A percentile compares a stretch with the other conserved stretches of the same genome.
phyloP scores from a whole-genome alignment of 2,888 invertebrate genomes.

The Pachliopta kotzebuea region DNA sequence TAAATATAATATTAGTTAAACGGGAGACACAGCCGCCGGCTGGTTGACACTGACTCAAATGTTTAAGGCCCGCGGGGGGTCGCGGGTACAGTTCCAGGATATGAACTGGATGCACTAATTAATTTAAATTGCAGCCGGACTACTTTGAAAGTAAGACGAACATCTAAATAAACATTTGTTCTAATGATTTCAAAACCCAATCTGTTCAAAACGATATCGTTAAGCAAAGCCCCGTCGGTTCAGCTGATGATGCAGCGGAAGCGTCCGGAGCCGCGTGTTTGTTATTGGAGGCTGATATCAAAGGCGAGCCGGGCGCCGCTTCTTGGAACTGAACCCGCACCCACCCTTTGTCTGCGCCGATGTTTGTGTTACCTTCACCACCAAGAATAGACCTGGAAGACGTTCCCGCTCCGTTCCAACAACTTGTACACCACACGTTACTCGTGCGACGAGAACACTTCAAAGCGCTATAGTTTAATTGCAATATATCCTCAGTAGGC shows the following conservation, averaged over 20 bases:
- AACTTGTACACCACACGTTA: too few relatives aligned
- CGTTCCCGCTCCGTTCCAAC: too few relatives aligned
- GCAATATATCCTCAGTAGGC: too few relatives aligned
- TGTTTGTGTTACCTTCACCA: conserved; percentile 33
- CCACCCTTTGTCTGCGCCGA: conserved; percentile 40
- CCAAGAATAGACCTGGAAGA: conserved; percentile 17
- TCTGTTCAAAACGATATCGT: too few relatives aligned
- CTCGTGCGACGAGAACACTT: too few relatives aligned
- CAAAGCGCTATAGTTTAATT: too few relatives aligned
- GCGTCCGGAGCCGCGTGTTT: conserved; percentile 44
- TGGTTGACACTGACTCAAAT: conserved; percentile 5
- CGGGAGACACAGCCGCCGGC: conserved; percentile 23
- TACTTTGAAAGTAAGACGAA: background rate
- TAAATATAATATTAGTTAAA: background rate
- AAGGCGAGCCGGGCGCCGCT: conserved; percentile 43
- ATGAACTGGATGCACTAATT: too few relatives aligned
- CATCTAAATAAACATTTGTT: too few relatives aligned
- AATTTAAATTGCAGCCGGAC: background rate
- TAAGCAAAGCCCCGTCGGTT: too few relatives aligned
- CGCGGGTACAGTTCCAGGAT: too few relatives aligned
- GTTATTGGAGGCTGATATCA: conserved; percentile 52
- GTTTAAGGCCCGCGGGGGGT: background rate
- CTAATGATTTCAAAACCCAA: too few relatives aligned
- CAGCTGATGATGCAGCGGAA: conserved; percentile 36
- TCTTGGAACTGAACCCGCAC: conserved; percentile 39